A percentile compares a stretch with the other conserved stretches of the same genome.
phyloP scores from a whole-genome alignment of 2,797 vertebrate genomes.

The Falco cherrug region DNA sequence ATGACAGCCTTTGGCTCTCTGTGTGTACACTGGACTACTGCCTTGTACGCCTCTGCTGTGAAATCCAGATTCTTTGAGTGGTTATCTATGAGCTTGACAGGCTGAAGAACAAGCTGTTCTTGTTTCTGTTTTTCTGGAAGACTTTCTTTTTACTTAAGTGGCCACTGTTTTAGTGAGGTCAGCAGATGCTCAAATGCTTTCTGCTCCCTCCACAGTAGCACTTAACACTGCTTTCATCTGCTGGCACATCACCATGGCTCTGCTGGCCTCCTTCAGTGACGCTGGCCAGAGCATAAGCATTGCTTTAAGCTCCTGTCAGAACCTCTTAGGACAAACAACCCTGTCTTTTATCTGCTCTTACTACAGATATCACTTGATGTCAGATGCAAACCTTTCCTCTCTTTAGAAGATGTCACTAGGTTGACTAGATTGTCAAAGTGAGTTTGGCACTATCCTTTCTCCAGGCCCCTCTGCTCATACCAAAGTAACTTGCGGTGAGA shows the following conservation, averaged over 20 bases:
- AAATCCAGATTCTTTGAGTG: neutral
- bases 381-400: neutral
- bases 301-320: slow-evolving; percentile 22
- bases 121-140: neutral
- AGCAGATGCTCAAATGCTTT: slow-evolving; percentile 8
- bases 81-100: neutral
- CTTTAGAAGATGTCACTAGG: neutral
- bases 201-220: slow-evolving; percentile 3
- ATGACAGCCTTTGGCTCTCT: neutral
- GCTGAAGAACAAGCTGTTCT: neutral
- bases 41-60: neutral
- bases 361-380: neutral
- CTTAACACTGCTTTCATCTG: slow-evolving; percentile 38
- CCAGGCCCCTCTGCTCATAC: neutral
- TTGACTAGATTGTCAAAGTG: neutral
- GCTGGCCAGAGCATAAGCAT: slow-evolving; percentile 6
- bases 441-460: neutral
- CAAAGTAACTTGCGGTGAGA: neutral
- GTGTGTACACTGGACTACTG: neutral
- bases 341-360: neutral
- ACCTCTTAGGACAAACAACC: neutral
- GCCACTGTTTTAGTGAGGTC: neutral
- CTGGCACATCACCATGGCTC: neutral
- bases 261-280: neutral
- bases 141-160: neutral